Percentiles rank a stretch among this genome's conserved stretches.
Conservation (phyloP, 2,113 vertebrate genomes). For the Macaca nemestrina region DNA sequence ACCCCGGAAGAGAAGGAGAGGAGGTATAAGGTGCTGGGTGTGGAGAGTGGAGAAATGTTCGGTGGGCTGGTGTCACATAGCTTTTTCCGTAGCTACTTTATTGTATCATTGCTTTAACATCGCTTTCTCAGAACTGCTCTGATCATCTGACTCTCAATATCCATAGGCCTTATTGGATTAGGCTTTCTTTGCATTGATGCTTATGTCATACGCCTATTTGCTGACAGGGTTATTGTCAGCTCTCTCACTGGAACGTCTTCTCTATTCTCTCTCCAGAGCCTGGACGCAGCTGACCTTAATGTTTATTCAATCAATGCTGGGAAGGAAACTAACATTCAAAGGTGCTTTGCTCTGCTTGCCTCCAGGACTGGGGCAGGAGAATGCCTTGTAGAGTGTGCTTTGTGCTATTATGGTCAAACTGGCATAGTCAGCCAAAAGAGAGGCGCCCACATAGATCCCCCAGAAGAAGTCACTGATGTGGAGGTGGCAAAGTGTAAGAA, state of each 20-base stretch:
- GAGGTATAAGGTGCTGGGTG: rapidly evolving
- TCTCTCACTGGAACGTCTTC: not conserved
- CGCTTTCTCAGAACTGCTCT: not conserved
- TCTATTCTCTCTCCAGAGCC: rapidly evolving
- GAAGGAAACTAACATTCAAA: rapidly evolving
- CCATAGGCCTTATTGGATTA: not conserved
- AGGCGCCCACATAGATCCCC: no score
- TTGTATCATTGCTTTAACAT: no score
- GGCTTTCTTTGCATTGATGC: not conserved
- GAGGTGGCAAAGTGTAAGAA: not conserved
- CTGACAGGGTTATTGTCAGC: no score
- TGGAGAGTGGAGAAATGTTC: rapidly evolving
- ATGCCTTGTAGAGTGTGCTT: rapidly evolving
- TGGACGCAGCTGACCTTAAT: rapidly evolving
- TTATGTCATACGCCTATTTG: rapidly evolving
- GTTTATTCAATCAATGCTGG: rapidly evolving
- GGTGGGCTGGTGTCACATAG: rapidly evolving
- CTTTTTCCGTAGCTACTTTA: not conserved
- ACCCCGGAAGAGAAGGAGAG: rapidly evolving
- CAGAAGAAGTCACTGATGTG: no score
- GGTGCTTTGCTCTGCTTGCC: rapidly evolving
- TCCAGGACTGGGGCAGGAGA: rapidly evolving
- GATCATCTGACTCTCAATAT: no score
- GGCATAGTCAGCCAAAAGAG: rapidly evolving
- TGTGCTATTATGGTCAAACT: rapidly evolving